Base-by-base conservation (phyloP, 2,113 vertebrate species). In the Sinocyclocheilus anophthalmus region DNA sequence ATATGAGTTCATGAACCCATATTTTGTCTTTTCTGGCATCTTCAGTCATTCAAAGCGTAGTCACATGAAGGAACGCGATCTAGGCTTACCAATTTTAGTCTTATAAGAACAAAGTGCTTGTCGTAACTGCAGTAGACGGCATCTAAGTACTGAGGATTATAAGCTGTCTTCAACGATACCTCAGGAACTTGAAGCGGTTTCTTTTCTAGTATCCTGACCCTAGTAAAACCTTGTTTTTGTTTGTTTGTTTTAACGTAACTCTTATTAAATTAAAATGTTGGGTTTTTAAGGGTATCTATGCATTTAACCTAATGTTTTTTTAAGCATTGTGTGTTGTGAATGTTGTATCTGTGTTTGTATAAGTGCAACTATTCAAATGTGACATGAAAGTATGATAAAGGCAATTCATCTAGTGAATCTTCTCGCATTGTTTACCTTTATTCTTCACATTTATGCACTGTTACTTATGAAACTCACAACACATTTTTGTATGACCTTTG, bases 291-390 rank as follows among this genome's bases (percentile, higher is more conserved):
- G 39, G 7, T 79, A 33, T 30, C 69, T 65, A 65, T 76, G n/a
- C 81, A 80, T 88, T 81, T 86, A 81, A 70, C 30, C 76, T 33
- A 67, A 75, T 9, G 45, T 65, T 45, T 76, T 85, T 85, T 48
- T 84, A 78, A 73, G 50, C 50, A 39, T 61, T 53, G 20, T 24
- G 22, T 69, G 50, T 85, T 61, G 78, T 72, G 73, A 82, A 69
- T 84, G 45, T 7, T 67, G 55, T 84, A 55, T 55, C 33, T 69
- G 72, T 69, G 24, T 83, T 78, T 73, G 39, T 79, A 48, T 53
- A 83, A 79, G 59, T 85, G 72, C 45, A 85, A 81, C 70, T 85
- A 39, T 87, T 80, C 76, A 59, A 78, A 88, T 85, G 84, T 88
- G 84, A 86, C 57, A 72, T 70, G 72, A 37, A 65, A 63, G 78